Evolutionary conservation across 2,888 invertebrate species (phyloP), one percentile per base, ranked within the genome.

Genomic region (Drosophila tanythrix): DNA sequence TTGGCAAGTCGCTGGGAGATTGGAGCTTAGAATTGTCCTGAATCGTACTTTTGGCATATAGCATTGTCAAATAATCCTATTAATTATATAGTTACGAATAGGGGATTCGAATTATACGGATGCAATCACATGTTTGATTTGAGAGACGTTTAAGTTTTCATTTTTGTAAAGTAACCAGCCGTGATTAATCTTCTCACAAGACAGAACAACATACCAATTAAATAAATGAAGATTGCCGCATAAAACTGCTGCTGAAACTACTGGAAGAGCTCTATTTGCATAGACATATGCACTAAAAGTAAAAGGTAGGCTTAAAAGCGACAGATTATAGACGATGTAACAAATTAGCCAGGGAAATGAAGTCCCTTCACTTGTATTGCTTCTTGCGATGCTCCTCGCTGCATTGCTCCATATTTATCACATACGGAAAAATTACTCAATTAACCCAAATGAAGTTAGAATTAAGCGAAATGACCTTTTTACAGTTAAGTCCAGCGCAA

Each of bases 391-490:
- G 50, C 58, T 53, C 50, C 50, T 35, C 36, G 55, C 70, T 61
- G 70, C 72, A 82, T 83, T 79, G 88, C 88, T 85, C 67, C 71
- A 63, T 75, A 65, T 76, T 80, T 83, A 83, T 80, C 82, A 80
- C 83, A 83, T 82, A 76, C 70, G 81, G 83, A 65, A 75, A 82
- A 80, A 78, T 80, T 59, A 75, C 66, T 63, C 79, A 89, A 89
- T 88, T 83, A 88, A 83, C 79, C 73, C 79, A 74, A 82, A 85
- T 86, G 77, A 77, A 75, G 74, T 77, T 72, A 73, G 79, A 76
- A 85, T 88, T 85, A 85, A 70, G 70, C 67, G 68, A 76, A 81
- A 79, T 81, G 79, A 70, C 86, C 88, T 82, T 89, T 88, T 83
- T 77, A 78, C 71, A 59, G 53, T 29, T 51, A 50, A 50, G 70